These are phyloP conservation scores for Craniophora ligustri DNA, from an alignment of 2,888 invertebrate genomes.

Conservation along the genomic window DNA sequence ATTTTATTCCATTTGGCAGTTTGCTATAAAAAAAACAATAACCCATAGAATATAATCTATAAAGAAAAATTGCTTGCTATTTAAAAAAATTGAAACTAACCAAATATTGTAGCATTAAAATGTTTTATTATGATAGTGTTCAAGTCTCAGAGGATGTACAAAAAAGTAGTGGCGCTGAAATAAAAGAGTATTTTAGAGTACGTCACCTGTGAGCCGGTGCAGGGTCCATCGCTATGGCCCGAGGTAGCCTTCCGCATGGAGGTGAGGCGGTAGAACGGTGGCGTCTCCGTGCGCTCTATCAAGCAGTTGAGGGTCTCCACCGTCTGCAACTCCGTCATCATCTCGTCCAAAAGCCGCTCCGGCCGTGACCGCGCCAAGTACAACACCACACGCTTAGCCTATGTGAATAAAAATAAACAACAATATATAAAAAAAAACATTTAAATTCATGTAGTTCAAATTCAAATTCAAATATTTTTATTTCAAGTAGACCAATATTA, in stretches of 20 bases:
- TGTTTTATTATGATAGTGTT: no score
- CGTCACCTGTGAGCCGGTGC: conserved; percentile 80
- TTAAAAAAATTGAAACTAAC: no score
- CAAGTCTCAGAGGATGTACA: no score
- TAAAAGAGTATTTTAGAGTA: background rate
- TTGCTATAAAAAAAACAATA: no score
- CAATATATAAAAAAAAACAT: background rate
- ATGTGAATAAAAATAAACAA: background rate
- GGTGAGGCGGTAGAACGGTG: conserved; percentile 98
- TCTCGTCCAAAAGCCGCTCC: conserved; percentile 97
- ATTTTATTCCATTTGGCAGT: no score
- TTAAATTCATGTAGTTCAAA: no score
- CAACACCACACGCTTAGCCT: conserved; percentile 98
- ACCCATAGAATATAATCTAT: no score
- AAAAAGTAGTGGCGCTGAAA: no score
- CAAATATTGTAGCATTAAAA: no score
- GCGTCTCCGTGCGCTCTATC: conserved; percentile 98
- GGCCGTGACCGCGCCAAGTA: conserved; percentile 97
- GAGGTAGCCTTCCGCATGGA: conserved; percentile 97
- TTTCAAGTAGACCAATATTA: no score
- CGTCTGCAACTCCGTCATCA: conserved; percentile 99
- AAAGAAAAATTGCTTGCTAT: no score
- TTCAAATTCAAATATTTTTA: no score
- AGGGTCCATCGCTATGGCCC: conserved; percentile 83
- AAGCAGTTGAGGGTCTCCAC: conserved; percentile 98